Evolutionary conservation across 2,888 invertebrate genomes (phyloP).

Genomic region (Temnothorax ravouxi): DNA sequence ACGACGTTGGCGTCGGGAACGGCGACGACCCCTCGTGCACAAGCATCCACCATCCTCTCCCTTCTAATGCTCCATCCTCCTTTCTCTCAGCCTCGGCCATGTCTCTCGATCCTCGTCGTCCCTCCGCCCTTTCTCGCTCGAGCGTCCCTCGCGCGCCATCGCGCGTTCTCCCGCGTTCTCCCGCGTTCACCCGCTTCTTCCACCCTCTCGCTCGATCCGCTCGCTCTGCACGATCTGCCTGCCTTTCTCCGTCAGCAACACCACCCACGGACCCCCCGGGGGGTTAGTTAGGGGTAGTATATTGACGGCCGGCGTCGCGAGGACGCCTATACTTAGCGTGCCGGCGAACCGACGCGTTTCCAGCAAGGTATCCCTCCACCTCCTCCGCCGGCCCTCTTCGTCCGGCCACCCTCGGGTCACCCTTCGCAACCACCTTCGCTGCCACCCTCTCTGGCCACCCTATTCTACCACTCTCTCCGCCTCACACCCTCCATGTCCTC

Average conservation of each 20-base stretch:
- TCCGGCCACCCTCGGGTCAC: conserved; percentile 55
- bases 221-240: conserved; percentile 61
- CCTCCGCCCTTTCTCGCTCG: conserved; percentile 67
- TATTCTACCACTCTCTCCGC: conserved; percentile 74
- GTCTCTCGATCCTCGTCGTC: conserved; percentile 64
- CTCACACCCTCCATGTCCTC: conserved; percentile 57
- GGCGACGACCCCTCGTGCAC: conserved; percentile 75
- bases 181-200: conserved; percentile 55
- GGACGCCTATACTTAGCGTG: conserved; percentile 86
- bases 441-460: conserved; percentile 70
- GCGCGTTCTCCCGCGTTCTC: conserved; percentile 57
- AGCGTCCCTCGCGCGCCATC: conserved; percentile 63
- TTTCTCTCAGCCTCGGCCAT: conserved; percentile 59
- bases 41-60: conserved; percentile 69
- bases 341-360: conserved; percentile 84
- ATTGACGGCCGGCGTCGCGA: conserved; percentile 86
- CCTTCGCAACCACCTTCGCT: conserved; percentile 65
- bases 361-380: conserved; percentile 76
- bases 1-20: conserved; percentile 58
- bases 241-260: conserved; percentile 70
- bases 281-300: conserved; percentile 86
- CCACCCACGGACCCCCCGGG: conserved; percentile 78
- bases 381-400: conserved; percentile 59
- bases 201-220: conserved; percentile 65
- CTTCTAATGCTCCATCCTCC: conserved; percentile 64